A percentile compares a stretch with the other conserved stretches of the same genome.
phyloP scores from a whole-genome alignment of 2,888 invertebrate species.

The Lamellibrachia columna region DNA sequence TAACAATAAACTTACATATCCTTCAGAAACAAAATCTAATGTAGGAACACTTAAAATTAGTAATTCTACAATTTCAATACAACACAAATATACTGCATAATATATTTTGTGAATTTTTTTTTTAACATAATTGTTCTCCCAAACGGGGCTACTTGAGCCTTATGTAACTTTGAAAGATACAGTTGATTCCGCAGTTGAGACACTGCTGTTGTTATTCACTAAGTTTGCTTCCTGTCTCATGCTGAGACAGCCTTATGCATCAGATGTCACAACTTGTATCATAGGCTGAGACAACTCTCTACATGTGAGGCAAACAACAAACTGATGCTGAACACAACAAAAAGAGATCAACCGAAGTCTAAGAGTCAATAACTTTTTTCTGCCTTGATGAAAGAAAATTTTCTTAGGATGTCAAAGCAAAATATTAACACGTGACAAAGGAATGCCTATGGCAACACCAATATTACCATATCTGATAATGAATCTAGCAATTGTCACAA shows the following conservation, averaged over 20 bases:
- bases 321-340: too few relatives aligned
- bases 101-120: too few relatives aligned
- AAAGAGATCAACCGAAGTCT: too few relatives aligned
- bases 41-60: background rate
- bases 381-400: background rate
- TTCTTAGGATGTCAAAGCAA: background rate
- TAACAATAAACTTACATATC: background rate
- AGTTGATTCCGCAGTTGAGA: background rate
- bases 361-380: too few relatives aligned
- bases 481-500: background rate
- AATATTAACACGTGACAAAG: background rate
- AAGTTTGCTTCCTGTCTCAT: too few relatives aligned
- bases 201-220: too few relatives aligned
- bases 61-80: background rate
- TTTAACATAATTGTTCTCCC: background rate
- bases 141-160: background rate
- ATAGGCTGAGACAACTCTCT: too few relatives aligned
- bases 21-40: background rate
- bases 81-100: background rate
- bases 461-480: background rate
- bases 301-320: too few relatives aligned
- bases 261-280: too few relatives aligned
- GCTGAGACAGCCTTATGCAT: too few relatives aligned
- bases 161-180: background rate
- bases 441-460: background rate